Evolutionary conservation across 2,888 invertebrate genomes (phyloP).

Genomic region (Thera britannica): DNA sequence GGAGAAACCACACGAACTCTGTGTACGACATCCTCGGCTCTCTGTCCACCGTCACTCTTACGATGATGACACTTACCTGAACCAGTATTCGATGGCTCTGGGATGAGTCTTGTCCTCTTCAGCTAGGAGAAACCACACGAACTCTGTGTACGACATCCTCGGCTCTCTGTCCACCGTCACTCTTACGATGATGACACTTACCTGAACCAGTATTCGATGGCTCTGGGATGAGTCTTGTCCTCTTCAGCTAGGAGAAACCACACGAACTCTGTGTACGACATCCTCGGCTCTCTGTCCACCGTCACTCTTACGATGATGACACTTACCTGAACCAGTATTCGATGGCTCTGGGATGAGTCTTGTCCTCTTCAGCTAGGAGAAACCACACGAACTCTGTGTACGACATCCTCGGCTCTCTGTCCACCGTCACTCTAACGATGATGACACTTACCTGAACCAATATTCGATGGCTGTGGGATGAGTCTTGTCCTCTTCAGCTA

Average conservation of each 20-base stretch:
- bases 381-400: slow-evolving; percentile 99
- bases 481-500: slow-evolving; percentile 99
- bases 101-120: slow-evolving; percentile 99
- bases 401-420: slow-evolving; percentile 88
- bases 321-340: slow-evolving; percentile 95
- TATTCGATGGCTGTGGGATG: slow-evolving; percentile 98
- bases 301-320: background rate
- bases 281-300: slow-evolving; percentile 75
- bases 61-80: slow-evolving; percentile 81
- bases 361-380: slow-evolving; percentile 99
- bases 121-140: slow-evolving; percentile 99
- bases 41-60: slow-evolving; percentile 76
- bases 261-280: slow-evolving; percentile 99
- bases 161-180: too few relatives aligned
- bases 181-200: slow-evolving; percentile 45
- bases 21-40: slow-evolving; percentile 97
- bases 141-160: slow-evolving; percentile 99
- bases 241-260: slow-evolving; percentile 99
- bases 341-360: slow-evolving; percentile 96
- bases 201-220: slow-evolving; percentile 97
- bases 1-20: slow-evolving; percentile 99
- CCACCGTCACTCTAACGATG: too few relatives aligned
- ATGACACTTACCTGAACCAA: slow-evolving; percentile 90
- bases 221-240: slow-evolving; percentile 98
- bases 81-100: slow-evolving; percentile 97